Evolutionary conservation across 2,888 invertebrate genomes (phyloP).

Genomic region (Spilosoma lubricipeda): DNA sequence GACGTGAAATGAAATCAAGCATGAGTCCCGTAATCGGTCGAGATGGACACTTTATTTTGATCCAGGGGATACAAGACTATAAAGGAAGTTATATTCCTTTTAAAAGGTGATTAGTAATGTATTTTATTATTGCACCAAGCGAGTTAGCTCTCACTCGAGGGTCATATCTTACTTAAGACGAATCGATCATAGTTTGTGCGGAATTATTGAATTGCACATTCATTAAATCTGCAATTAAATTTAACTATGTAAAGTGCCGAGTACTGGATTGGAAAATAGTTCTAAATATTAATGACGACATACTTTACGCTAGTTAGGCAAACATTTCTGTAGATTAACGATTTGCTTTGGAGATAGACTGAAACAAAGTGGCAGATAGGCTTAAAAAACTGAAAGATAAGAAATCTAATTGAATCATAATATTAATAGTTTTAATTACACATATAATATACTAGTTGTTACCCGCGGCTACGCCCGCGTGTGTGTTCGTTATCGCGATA

Average conservation of each 20-base stretch:
- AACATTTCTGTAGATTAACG: not conserved
- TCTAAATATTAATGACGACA: not conserved
- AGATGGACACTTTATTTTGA: not conserved
- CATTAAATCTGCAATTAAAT: too few relatives aligned
- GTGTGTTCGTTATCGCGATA: too few relatives aligned
- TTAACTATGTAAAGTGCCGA: not conserved
- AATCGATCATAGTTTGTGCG: not conserved
- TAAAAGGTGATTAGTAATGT: not conserved
- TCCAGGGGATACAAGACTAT: not conserved
- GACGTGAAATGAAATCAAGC: not conserved
- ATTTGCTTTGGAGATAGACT: too few relatives aligned
- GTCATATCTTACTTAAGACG: not conserved
- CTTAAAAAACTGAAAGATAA: too few relatives aligned
- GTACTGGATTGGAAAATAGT: not conserved
- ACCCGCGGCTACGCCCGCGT: too few relatives aligned
- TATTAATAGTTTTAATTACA: too few relatives aligned
- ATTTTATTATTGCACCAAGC: not conserved
- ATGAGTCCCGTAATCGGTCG: not conserved
- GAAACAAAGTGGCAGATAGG: not conserved
- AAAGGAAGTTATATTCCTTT: not conserved
- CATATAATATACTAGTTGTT: too few relatives aligned
- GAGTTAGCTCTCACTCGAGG: not conserved
- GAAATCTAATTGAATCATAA: too few relatives aligned
- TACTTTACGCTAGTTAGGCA: not conserved
- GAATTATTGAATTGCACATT: not conserved